Conservation (phyloP, 2,888 invertebrate genomes). For the Panopea generosa region DNA sequence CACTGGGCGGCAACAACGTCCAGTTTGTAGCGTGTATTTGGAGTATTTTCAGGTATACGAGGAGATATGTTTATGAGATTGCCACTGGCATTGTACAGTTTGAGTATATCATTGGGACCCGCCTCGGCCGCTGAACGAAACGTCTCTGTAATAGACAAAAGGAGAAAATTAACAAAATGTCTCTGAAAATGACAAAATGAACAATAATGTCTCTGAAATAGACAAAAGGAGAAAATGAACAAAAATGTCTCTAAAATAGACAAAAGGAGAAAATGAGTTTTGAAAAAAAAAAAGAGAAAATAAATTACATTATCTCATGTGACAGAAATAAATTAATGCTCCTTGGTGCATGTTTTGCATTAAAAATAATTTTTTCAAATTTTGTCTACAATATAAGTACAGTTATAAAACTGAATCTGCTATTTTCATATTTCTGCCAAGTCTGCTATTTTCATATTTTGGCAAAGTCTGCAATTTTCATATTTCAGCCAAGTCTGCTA, state of each 20-base stretch:
- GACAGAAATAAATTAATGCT: too few relatives aligned
- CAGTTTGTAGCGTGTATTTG: conserved; percentile 87
- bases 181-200: background rate
- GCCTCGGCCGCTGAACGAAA: conserved; percentile 90
- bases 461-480: too few relatives aligned
- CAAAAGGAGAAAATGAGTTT: too few relatives aligned
- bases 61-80: conserved; percentile 89
- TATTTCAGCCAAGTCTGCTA: too few relatives aligned
- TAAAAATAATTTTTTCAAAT: too few relatives aligned
- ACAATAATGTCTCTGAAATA: background rate
- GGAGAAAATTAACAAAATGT: background rate
- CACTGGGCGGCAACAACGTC: conserved; percentile 86
- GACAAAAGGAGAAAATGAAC: background rate
- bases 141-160: conserved; percentile 86
- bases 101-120: conserved; percentile 89
- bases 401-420: too few relatives aligned
- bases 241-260: background rate
- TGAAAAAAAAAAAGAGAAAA: too few relatives aligned
- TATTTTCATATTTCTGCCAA: too few relatives aligned
- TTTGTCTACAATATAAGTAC: too few relatives aligned
- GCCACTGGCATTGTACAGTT: conserved; percentile 88
- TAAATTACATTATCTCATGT: too few relatives aligned
- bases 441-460: too few relatives aligned
- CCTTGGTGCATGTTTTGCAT: too few relatives aligned
- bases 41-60: conserved; percentile 87